A percentile compares a stretch with the other conserved stretches of the same genome.
Conservation (phyloP, 2,113 vertebrate genomes). For the Hiodon alosoides region DNA sequence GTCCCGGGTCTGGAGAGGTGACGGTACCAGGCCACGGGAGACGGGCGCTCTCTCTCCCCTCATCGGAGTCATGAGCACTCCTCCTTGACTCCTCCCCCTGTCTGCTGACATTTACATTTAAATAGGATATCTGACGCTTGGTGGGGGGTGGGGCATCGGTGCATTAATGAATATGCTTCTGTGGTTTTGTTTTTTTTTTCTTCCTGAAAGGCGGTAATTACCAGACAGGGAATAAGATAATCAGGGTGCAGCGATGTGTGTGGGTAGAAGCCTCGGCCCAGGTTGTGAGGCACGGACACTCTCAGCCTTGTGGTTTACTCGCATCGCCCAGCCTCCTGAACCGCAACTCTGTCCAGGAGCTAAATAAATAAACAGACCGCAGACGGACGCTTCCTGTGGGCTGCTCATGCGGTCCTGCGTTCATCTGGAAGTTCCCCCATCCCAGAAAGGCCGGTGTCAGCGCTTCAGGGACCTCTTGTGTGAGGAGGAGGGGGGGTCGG, state of each 20-base stretch:
- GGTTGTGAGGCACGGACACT: constrained; percentile 11
- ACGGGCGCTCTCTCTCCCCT: neutral
- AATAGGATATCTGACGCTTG: constrained; percentile 57
- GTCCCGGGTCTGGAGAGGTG: too few species aligned
- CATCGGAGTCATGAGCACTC: constrained; percentile 55
- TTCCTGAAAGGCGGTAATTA: constrained; percentile 41
- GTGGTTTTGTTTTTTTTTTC: constrained; percentile 10
- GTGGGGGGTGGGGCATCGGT: constrained; percentile 25
- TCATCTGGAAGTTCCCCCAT: too few species aligned
- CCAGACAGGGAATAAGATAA: constrained; percentile 29
- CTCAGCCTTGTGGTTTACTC: neutral
- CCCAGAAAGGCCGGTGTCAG: too few species aligned
- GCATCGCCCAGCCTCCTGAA: too few species aligned
- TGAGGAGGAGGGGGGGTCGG: too few species aligned
- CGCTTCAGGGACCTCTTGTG: too few species aligned
- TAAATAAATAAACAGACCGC: neutral
- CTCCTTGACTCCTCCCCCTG: constrained; percentile 56
- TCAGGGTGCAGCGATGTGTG: constrained; percentile 34
- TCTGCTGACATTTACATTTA: constrained; percentile 65
- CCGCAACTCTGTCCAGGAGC: too few species aligned
- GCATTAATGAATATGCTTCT: constrained; percentile 42
- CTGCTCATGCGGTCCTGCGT: too few species aligned
- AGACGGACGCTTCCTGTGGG: neutral
- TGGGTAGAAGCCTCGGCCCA: constrained; percentile 30
- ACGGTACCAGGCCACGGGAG: neutral